Base-by-base conservation (phyloP, 1,140 invertebrate species). In the Drosophila sucinea region DNA sequence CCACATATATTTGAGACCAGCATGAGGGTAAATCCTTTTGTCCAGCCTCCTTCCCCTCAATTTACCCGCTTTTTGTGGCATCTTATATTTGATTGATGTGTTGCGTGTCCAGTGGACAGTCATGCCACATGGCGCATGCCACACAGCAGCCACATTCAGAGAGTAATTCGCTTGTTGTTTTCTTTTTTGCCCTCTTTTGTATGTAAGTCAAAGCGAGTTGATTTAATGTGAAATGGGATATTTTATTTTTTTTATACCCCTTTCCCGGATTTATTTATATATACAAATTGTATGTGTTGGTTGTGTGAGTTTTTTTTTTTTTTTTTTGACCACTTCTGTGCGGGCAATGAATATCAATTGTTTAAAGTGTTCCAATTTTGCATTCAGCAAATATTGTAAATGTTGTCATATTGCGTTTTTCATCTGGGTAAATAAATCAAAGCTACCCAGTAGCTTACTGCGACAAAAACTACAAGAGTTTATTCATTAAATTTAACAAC, bases 171-270 rank as follows among this genome's bases (percentile, higher is more conserved):
- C 23, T 47, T 7, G 11, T 8, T 5, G 1, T 38, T 7, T 8
- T 5, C 4, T 23, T 44, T 25, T 51, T 51, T 51, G 25, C 10
- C 25, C 1, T 35, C 63, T 72, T 77, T 81, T 78, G 57, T 33
- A 68, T 78, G 57, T 33, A 68, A 79, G 83, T 82, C 75, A 82
- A 73, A 74, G 60, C 68, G 76, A 77, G 83, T 83, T 83, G 83
- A 85, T 85, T 85, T 86, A 79, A 86, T 86, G 75, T 66, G 60
- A 68, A 87, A 68, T 65, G 74, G 23, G 44, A 47, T 71, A 82
- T 72, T 70, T 63, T 47, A 11, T 75, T 72, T 69, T 77, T 57
- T 44, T 75, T 30, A 71, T 65, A 47, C 23, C 27, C 60, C 72
- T 67, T 71, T 66, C 44, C 60, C 69, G 40, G 70, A 66, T 74